These are phyloP conservation scores for Melanogrammus aeglefinus DNA, from an alignment of 2,797 vertebrate species.

Conservation along the genomic window DNA sequence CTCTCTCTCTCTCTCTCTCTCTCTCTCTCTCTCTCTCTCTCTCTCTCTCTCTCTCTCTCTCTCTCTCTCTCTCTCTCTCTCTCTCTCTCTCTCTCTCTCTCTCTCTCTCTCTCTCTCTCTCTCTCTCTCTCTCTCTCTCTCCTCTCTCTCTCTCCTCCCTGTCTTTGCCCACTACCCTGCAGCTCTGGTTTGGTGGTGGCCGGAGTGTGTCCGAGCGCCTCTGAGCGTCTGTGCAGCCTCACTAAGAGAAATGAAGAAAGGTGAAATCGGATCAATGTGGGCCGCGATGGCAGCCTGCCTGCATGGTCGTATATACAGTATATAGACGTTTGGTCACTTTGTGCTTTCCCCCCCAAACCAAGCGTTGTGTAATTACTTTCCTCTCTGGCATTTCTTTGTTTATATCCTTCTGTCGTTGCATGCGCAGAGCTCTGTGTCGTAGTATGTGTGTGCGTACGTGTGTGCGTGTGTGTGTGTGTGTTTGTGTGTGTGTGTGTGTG, in stretches of 20 bases:
- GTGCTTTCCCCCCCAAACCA: slow-evolving; percentile 42
- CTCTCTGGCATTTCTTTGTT: slow-evolving; percentile 65
- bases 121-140: slow-evolving; percentile 29
- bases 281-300: slow-evolving; percentile 7
- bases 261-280: slow-evolving; percentile 8
- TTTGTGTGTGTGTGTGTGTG: slow-evolving; percentile 24
- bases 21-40: background rate
- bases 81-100: background rate
- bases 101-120: slow-evolving; percentile 12
- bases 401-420: slow-evolving; percentile 43
- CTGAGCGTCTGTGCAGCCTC: slow-evolving; percentile 50
- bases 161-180: background rate
- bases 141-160: background rate
- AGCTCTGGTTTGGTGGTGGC: background rate
- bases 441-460: slow-evolving; percentile 18
- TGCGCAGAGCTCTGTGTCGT: slow-evolving; percentile 28
- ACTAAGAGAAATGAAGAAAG: slow-evolving; percentile 67
- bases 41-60: slow-evolving; percentile 3
- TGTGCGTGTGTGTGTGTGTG: slow-evolving; percentile 29
- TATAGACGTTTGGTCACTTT: slow-evolving; percentile 66
- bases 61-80: too few relatives aligned
- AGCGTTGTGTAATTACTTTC: slow-evolving; percentile 70
- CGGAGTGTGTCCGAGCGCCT: slow-evolving; percentile 38
- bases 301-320: slow-evolving; percentile 67
- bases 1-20: too few relatives aligned